These are phyloP conservation scores for Pithys albifrons DNA, from an alignment of 2,113 vertebrate species.

Conservation along the genomic window DNA sequence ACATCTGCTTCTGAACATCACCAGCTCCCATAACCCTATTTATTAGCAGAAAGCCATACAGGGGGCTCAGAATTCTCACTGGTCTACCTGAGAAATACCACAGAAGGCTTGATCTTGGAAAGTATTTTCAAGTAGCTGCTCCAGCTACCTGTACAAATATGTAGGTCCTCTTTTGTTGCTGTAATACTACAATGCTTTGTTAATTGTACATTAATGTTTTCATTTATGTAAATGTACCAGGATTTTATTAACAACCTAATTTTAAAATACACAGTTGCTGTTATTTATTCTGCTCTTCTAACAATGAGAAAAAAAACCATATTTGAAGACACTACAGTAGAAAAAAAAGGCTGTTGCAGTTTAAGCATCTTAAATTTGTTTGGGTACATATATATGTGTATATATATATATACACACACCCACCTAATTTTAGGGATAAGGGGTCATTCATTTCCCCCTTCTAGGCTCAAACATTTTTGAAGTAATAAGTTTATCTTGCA, in stretches of 20 bases:
- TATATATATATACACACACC: no score
- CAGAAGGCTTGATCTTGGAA: conserved; percentile 59
- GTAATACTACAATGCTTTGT: conserved; percentile 76
- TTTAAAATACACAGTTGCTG: conserved; percentile 64
- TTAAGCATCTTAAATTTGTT: neutral
- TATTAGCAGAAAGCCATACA: conserved; percentile 62
- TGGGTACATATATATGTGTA: neutral
- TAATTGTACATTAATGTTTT: conserved; percentile 78
- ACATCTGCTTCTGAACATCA: neutral
- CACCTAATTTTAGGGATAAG: neutral
- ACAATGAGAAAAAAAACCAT: neutral
- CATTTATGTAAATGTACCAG: conserved; percentile 78
- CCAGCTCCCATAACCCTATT: conserved; percentile 64
- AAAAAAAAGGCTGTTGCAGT: neutral
- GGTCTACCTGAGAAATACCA: conserved; percentile 25
- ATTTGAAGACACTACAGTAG: neutral
- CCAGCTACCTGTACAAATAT: conserved; percentile 72
- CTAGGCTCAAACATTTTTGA: neutral
- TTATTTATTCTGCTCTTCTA: neutral
- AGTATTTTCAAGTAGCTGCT: conserved; percentile 75
- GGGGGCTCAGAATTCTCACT: neutral
- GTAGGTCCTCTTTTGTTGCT: conserved; percentile 71
- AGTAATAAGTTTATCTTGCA: neutral
- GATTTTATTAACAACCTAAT: conserved; percentile 80
- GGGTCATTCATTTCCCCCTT: neutral